phyloP scores from a whole-genome alignment of 2,113 vertebrate genomes.

The Carassius gibelio region DNA sequence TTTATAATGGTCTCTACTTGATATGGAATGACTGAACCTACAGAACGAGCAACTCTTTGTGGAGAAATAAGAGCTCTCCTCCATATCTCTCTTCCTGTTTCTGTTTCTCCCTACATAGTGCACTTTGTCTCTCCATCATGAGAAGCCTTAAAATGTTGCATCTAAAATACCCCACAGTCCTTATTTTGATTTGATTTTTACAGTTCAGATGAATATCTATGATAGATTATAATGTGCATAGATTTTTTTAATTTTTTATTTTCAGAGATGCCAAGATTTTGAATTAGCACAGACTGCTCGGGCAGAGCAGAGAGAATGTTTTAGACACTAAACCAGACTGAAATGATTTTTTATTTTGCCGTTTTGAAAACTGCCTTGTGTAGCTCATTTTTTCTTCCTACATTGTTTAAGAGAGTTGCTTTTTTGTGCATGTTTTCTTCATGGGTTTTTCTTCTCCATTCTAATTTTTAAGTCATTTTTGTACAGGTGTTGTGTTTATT shows the following conservation, averaged over 20 bases:
- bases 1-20: background rate
- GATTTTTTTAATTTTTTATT: background rate
- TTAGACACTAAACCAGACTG: background rate
- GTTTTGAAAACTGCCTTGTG: background rate
- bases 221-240: background rate
- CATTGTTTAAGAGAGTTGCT: background rate
- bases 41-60: background rate
- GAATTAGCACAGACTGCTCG: conserved; percentile 24
- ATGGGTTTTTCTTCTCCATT: background rate
- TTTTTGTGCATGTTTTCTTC: background rate
- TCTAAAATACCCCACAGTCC: conserved; percentile 47
- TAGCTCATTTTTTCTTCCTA: background rate
- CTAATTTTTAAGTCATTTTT: background rate
- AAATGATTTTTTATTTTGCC: background rate
- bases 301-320: background rate
- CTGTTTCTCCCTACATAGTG: conserved; percentile 59
- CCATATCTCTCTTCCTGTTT: conserved; percentile 53
- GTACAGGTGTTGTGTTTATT: conserved; percentile 10
- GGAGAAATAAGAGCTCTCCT: conserved; percentile 2
- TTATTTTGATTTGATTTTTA: conserved; percentile 3
- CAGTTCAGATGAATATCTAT: background rate
- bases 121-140: conserved; percentile 78
- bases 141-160: conserved; percentile 74
- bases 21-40: background rate
- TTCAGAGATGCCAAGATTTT: background rate